These are phyloP conservation scores for Jacana jacana DNA, from an alignment of 2,113 vertebrate species.

Conservation along the genomic window DNA sequence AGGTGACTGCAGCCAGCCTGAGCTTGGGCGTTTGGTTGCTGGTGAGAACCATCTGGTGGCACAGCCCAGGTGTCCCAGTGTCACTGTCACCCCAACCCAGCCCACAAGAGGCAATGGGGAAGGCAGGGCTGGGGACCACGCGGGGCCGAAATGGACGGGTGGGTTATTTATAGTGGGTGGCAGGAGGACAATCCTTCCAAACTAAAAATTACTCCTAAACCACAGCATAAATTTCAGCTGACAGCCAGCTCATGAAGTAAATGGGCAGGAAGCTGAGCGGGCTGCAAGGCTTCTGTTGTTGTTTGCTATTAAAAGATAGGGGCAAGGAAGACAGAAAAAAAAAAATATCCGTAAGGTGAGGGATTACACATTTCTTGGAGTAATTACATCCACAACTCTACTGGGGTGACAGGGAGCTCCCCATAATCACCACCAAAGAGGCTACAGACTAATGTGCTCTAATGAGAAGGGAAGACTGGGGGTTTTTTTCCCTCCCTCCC, in stretches of 20 bases:
- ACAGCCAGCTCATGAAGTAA: background rate
- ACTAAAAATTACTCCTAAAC: slow-evolving; percentile 58
- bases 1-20: rapidly evolving
- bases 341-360: too few relatives aligned
- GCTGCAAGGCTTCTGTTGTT: background rate
- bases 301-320: slow-evolving; percentile 36
- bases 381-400: background rate
- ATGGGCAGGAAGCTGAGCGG: background rate
- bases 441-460: background rate
- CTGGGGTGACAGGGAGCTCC: slow-evolving; percentile 12
- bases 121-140: background rate
- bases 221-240: slow-evolving; percentile 57
- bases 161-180: background rate
- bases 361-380: background rate
- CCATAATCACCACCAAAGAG: background rate
- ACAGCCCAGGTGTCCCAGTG: rapidly evolving
- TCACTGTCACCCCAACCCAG: rapidly evolving
- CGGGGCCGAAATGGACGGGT: rapidly evolving
- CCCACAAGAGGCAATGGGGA: background rate
- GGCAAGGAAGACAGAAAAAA: background rate
- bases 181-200: slow-evolving; percentile 38
- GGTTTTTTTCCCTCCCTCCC: background rate
- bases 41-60: background rate
- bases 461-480: background rate
- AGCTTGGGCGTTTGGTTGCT: background rate